Evolutionary conservation across 2,797 vertebrate genomes (phyloP).

Genomic region (Amblyopsis hoosieri): DNA sequence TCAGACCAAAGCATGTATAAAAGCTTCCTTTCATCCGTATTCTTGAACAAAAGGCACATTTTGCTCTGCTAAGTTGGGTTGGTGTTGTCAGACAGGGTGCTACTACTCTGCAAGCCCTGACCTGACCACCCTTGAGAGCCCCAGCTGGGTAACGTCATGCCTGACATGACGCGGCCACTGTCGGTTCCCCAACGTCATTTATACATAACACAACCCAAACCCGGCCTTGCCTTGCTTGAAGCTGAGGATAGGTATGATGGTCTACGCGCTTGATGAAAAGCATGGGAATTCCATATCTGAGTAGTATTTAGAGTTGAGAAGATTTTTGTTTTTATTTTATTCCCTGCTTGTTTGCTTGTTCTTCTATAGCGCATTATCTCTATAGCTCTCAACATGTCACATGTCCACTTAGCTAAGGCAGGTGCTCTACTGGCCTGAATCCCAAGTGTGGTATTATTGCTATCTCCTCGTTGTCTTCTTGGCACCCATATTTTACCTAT

Average conservation of each 20-base stretch:
- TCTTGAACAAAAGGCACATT: slow-evolving; percentile 22
- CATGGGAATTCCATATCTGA: slow-evolving; percentile 24
- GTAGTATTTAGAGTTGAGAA: too few relatives aligned
- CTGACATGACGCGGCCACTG: slow-evolving; percentile 36
- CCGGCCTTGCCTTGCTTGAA: slow-evolving; percentile 29
- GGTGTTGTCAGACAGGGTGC: slow-evolving; percentile 28
- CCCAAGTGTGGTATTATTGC: slow-evolving; percentile 6
- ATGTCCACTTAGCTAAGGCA: slow-evolving; percentile 3
- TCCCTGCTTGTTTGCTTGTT: slow-evolving; percentile 43
- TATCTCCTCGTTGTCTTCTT: neutral
- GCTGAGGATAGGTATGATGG: slow-evolving; percentile 28
- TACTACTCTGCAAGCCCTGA: slow-evolving; percentile 47
- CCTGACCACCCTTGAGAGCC: slow-evolving; percentile 57
- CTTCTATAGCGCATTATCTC: slow-evolving; percentile 34
- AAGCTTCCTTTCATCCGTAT: slow-evolving; percentile 21
- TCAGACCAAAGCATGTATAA: slow-evolving; percentile 10
- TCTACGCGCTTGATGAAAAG: slow-evolving; percentile 18
- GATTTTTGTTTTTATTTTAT: slow-evolving; percentile 1
- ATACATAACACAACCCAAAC: slow-evolving; percentile 56
- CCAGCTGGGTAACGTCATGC: slow-evolving; percentile 63
- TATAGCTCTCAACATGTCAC: too few relatives aligned
- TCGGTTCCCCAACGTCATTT: slow-evolving; percentile 28
- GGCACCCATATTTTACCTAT: neutral
- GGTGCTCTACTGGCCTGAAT: slow-evolving; percentile 27
- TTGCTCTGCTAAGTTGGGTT: slow-evolving; percentile 32